Percentiles rank a stretch among this genome's conserved stretches.
Evolutionary conservation across 2,797 vertebrate genomes (phyloP).

Genomic region (Epinephelus coioides): DNA sequence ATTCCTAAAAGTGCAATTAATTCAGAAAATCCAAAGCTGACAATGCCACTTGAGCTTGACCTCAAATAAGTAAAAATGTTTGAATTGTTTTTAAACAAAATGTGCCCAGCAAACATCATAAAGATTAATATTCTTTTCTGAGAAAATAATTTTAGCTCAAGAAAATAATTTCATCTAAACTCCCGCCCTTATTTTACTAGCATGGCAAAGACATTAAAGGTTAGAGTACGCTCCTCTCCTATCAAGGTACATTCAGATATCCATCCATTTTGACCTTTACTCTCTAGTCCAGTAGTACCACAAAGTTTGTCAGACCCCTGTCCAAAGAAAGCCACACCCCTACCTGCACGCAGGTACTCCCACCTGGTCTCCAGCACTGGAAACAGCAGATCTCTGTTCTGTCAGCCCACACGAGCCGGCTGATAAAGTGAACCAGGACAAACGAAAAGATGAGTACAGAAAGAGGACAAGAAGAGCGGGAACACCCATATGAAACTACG

Average conservation of each 20-base stretch:
- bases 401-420: conserved; percentile 47
- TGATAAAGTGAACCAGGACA: conserved; percentile 68
- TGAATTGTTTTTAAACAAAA: conserved; percentile 1
- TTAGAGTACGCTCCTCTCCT: not conserved
- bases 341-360: conserved; percentile 85
- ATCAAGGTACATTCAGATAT: not conserved
- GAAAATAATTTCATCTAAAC: not conserved
- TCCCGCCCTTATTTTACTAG: not conserved
- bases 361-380: conserved; percentile 71
- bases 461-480: conserved; percentile 53
- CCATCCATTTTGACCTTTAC: conserved; percentile 32
- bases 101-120: not conserved
- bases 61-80: not conserved
- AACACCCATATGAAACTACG: conserved; percentile 84
- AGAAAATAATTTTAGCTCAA: not conserved
- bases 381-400: conserved; percentile 59
- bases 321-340: conserved; percentile 64
- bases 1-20: not conserved
- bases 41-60: not conserved
- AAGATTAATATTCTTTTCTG: not conserved
- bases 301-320: not conserved
- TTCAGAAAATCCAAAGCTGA: not conserved
- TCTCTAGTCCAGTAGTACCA: not conserved
- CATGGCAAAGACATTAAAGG: not conserved
- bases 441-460: conserved; percentile 33